These are phyloP conservation scores for Scophthalmus maximus DNA, from an alignment of 2,113 vertebrate species.

Conservation along the genomic window DNA sequence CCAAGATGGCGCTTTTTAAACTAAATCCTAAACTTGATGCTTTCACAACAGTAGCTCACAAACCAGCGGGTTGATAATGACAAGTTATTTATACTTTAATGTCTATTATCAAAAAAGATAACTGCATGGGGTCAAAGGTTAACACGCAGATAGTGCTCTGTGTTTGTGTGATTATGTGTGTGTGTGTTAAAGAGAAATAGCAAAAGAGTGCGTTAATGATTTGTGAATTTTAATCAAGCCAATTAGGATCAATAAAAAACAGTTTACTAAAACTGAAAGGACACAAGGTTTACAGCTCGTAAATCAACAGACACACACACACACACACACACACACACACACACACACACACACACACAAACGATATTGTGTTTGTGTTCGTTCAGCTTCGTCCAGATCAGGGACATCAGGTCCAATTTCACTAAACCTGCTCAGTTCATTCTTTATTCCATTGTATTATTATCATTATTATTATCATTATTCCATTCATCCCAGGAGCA, in stretches of 20 bases:
- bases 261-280: constrained; percentile 38
- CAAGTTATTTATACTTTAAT: constrained; percentile 20
- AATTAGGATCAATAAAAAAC: constrained; percentile 38
- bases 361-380: background rate
- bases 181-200: background rate
- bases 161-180: background rate
- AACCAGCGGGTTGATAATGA: background rate
- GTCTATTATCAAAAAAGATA: constrained; percentile 1
- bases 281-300: constrained; percentile 2
- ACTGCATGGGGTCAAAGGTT: constrained; percentile 9
- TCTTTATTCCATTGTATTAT: background rate
- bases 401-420: background rate
- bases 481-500: background rate
- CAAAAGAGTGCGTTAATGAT: background rate
- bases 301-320: too few species aligned
- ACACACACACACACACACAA: background rate
- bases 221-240: constrained; percentile 22
- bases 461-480: too few species aligned
- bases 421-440: background rate
- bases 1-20: too few species aligned
- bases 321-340: background rate
- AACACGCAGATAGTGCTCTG: background rate
- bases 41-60: too few species aligned
- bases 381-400: background rate
- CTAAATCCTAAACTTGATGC: too few species aligned